Base-by-base conservation (phyloP, 2,113 vertebrate species). In the Platysteira castanea region DNA sequence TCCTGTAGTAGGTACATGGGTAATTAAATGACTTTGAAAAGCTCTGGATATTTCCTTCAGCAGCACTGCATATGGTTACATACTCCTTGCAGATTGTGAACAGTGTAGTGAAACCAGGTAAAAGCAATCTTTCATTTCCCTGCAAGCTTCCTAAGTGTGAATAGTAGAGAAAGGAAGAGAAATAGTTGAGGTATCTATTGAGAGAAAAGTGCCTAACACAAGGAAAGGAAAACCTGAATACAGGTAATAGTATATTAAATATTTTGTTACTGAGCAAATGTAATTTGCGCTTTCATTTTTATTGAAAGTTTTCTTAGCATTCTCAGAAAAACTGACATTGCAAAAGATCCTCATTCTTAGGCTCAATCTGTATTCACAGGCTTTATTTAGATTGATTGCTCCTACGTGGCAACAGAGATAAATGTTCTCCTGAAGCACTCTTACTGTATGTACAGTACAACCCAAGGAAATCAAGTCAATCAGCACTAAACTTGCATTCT, bases 361-460 rank as follows among this genome's bases (percentile, higher is more conserved):
- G 27, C 63, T 93, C 80, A 84, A 53, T 92, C 80, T 91, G 33
- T 65, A 67, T 93, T 90, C 80, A 89, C n/a, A 79, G 33, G 24
- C n/a, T 76, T 86, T 23, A 39, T 94, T 97, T 95, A 94, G 82
- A 78, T 67, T 94, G 79, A 87, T 86, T 96, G 59, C 49, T 92
- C 28, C 75, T 86, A 42, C n/a, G 39, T 14, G 19, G 81, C 33
- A 90, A 61, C 67, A 88, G 92, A 93, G 89, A 96, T 57, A 95
- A 95, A 96, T 53, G 59, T 77, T 70, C 42, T 86, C 74, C 54
- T 93, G 52, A 96, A 94, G 64, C 5, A 0, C 42, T 82, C 52
- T 81, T 92, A 84, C 79, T 59, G 17, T 49, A 93, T 64, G 54
- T 83, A 87, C 49, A 95, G 80, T 87, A 54, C 63, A 90, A 82